Percentiles rank a stretch among this genome's conserved stretches.
phyloP scores from a whole-genome alignment of 1,140 invertebrate species.

The Pinna nobilis region DNA sequence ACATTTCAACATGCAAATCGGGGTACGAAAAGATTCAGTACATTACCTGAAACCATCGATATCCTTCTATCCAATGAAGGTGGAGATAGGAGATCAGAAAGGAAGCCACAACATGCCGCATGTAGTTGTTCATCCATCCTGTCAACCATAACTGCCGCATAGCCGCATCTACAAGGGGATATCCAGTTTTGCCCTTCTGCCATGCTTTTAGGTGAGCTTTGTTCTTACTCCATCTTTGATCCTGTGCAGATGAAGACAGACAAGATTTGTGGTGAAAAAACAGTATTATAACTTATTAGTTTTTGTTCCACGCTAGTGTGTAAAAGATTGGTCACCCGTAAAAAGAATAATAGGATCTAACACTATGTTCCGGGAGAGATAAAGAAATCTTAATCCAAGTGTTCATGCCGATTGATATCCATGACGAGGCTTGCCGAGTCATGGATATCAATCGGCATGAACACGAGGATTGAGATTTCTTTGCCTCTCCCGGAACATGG shows the following conservation, averaged over 20 bases:
- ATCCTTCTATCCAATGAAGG: conserved; percentile 47
- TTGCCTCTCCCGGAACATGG: too few relatives aligned
- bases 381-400: too few relatives aligned
- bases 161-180: conserved; percentile 46
- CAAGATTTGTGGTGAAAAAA: background rate
- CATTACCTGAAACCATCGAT: conserved; percentile 47
- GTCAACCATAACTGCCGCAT: conserved; percentile 52
- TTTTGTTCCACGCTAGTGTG: too few relatives aligned
- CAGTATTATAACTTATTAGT: too few relatives aligned
- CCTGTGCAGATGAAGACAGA: conserved; percentile 23
- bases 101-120: conserved; percentile 49
- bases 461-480: too few relatives aligned
- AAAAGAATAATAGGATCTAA: too few relatives aligned
- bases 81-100: conserved; percentile 50
- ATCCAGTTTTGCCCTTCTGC: conserved; percentile 49
- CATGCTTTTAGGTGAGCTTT: conserved; percentile 44
- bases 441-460: too few relatives aligned
- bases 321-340: too few relatives aligned
- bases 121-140: conserved; percentile 52
- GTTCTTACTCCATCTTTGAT: conserved; percentile 46
- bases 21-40: background rate
- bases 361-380: too few relatives aligned
- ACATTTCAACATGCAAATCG: too few relatives aligned
- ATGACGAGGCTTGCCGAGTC: too few relatives aligned
- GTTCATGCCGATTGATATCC: too few relatives aligned